Evolutionary conservation across 2,888 invertebrate genomes (phyloP), one percentile per base, ranked within the genome.

Genomic region (Himalopsyche anomala): DNA sequence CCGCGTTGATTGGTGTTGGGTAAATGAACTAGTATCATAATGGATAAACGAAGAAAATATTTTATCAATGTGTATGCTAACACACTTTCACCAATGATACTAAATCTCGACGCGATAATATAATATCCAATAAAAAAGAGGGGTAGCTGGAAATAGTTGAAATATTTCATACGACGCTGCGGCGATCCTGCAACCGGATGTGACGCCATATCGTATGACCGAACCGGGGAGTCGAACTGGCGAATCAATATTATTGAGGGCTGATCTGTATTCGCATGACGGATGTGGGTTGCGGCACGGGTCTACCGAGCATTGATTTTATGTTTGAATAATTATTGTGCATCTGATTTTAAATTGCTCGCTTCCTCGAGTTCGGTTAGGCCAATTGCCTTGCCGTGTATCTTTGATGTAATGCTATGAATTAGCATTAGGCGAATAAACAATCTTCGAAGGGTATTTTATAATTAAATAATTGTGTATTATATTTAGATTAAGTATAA

Each of bases 221-320:
- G 38, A 38, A 74, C 74, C 38, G 5, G 74, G 38, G 19, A 28
- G 74, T 36, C 15, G 74, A 36, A 36, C 28, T 5, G 12, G 36
- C 28, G 19, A 36, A 74, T 74, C 74, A 74, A 74, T 74, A 74
- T 74, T 74, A 74, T 74, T 74, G 74, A 36, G 74, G 36, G 28
- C 36, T 28, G 19, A 74, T 36, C 74, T 28, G 74, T 38, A 36
- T 36, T 38, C 36, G 28, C 38, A 36, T 74, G 74, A 74, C 74
- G 15, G 74, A 74, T 74, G 74, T 74, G 74, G 74, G 74, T 74
- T 74, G 36, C 36, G 74, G 74, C 19, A 36, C 36, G 15, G 74
- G 74, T 36, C 38, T 74, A 15, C 38, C 36, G 28, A 36, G 36
- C 74, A 74, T 74, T 74, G 74, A 74, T 74, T 74, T 74, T 74